Evolutionary conservation across 2,797 vertebrate species (phyloP).

Genomic region (Malacoraja senta): DNA sequence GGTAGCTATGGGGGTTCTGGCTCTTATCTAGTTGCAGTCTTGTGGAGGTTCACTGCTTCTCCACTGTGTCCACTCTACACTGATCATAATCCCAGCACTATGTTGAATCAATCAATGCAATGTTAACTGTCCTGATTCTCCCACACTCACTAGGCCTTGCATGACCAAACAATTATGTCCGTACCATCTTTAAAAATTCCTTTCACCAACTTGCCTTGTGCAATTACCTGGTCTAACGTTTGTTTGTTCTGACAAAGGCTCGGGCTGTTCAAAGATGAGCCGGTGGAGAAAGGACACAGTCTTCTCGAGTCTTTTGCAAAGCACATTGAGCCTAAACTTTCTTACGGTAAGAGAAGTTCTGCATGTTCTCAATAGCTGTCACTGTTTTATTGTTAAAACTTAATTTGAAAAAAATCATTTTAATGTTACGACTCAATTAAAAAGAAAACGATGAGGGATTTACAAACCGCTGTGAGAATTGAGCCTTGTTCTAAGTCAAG

Average conservation of each 20-base stretch:
- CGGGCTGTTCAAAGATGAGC: conserved; percentile 75
- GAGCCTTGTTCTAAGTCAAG: no score
- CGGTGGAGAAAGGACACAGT: conserved; percentile 71
- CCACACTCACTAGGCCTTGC: neutral
- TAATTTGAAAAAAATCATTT: no score
- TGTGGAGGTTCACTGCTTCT: neutral
- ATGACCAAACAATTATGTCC: neutral
- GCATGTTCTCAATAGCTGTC: neutral
- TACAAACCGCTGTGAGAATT: neutral
- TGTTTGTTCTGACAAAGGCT: conserved; percentile 63
- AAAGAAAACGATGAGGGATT: neutral
- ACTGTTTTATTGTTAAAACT: conserved; percentile 43
- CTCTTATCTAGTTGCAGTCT: no score
- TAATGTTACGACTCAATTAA: conserved; percentile 37
- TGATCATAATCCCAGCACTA: neutral
- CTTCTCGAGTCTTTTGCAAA: conserved; percentile 74
- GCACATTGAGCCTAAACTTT: conserved; percentile 77
- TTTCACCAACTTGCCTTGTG: neutral
- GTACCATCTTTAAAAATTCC: neutral
- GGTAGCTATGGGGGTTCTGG: no score
- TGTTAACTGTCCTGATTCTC: neutral
- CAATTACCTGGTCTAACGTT: neutral
- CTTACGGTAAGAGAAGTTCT: conserved; percentile 65
- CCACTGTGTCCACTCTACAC: neutral
- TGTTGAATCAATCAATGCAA: neutral